Evolutionary conservation across 2,113 vertebrate genomes (phyloP).

Genomic region (Aegypius monachus): DNA sequence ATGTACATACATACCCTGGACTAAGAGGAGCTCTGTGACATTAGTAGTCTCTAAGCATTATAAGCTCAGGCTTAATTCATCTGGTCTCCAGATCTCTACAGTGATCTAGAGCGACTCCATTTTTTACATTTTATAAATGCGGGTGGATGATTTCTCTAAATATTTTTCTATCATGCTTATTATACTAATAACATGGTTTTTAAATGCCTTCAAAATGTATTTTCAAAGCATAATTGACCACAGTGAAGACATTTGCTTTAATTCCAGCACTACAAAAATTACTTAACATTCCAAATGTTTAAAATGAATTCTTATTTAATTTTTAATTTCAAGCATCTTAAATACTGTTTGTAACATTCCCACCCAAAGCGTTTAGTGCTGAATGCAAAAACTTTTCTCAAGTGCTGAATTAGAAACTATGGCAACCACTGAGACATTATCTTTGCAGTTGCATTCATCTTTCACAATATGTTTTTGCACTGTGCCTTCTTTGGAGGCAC

Average conservation of each 20-base stretch:
- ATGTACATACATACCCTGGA: not conserved
- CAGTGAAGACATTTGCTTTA: not conserved
- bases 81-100: not conserved
- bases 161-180: not conserved
- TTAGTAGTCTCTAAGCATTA: not conserved
- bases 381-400: conserved; percentile 15
- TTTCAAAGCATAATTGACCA: not conserved
- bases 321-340: not conserved
- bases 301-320: not conserved
- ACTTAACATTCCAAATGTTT: not conserved
- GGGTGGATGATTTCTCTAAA: not conserved
- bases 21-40: not conserved
- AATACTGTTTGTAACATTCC: not conserved
- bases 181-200: not conserved
- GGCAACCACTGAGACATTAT: conserved; percentile 15
- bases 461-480: not conserved
- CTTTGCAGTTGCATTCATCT: not conserved
- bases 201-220: not conserved
- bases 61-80: not conserved
- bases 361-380: not conserved
- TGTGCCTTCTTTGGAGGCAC: not conserved
- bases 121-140: not conserved
- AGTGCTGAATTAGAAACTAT: conserved; percentile 33
- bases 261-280: not conserved
- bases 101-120: not conserved